Conservation (phyloP, 2,797 vertebrate genomes). For the Ctenochaetus hawaiiensis region DNA sequence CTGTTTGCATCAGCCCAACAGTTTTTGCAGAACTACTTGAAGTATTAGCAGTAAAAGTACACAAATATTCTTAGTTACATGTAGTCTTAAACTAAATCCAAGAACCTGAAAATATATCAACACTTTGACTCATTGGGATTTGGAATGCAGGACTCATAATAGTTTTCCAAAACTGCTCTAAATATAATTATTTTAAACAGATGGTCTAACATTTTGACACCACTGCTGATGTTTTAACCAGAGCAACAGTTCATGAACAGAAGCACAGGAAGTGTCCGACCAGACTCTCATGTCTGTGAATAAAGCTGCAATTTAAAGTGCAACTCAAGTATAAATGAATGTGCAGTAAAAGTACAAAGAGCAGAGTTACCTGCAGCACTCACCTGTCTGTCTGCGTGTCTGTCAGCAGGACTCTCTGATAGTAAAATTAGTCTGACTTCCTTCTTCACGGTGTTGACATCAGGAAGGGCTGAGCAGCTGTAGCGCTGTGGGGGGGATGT, state of each 20-base stretch:
- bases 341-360: not conserved
- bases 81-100: not conserved
- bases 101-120: not conserved
- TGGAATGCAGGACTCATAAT: not conserved
- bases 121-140: not conserved
- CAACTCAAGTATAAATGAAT: too few species aligned
- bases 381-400: slow-evolving; percentile 9
- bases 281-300: too few species aligned
- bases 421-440: slow-evolving; percentile 25
- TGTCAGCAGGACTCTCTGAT: not conserved
- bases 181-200: too few species aligned
- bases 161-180: not conserved
- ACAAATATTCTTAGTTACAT: not conserved
- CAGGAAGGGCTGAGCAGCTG: slow-evolving; percentile 1
- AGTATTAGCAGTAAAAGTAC: not conserved
- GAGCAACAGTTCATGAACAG: too few species aligned
- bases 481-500: not conserved
- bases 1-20: too few species aligned
- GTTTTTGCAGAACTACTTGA: too few species aligned
- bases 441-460: not conserved
- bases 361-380: slow-evolving; percentile 30
- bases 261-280: too few species aligned
- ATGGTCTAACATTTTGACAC: not conserved
- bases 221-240: not conserved
- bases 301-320: too few species aligned